These are phyloP conservation scores for Pogoniulus pusillus DNA, from an alignment of 2,797 vertebrate genomes.

Conservation along the genomic window DNA sequence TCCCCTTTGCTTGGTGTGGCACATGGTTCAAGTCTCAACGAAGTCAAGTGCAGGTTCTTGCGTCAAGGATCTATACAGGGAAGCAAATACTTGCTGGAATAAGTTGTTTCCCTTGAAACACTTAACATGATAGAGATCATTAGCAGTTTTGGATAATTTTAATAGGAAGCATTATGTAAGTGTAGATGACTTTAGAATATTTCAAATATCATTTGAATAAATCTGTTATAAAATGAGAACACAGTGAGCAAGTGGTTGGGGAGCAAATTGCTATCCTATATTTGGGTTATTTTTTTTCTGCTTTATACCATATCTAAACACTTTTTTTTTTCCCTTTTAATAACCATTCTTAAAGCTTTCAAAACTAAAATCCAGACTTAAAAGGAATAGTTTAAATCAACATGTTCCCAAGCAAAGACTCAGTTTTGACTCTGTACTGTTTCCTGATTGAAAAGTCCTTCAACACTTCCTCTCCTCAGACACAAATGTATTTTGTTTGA, in stretches of 20 bases:
- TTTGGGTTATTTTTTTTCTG: not conserved
- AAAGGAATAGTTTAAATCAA: not conserved
- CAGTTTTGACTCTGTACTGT: not conserved
- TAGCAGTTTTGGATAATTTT: not conserved
- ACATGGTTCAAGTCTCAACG: not conserved
- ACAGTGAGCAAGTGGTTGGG: not conserved
- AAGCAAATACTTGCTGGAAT: not conserved
- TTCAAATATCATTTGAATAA: conserved; percentile 24
- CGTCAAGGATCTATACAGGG: not conserved
- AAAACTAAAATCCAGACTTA: not conserved
- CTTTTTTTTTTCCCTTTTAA: not conserved
- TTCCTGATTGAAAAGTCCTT: not conserved
- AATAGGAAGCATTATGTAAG: conserved; percentile 23
- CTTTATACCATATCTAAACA: not conserved
- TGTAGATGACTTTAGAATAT: conserved; percentile 10
- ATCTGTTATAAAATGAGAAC: conserved; percentile 1
- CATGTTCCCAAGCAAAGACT: not conserved
- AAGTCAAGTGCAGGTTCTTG: not conserved
- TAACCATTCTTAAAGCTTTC: not conserved
- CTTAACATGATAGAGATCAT: not conserved
- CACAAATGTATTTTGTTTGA: not conserved
- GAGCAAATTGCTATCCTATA: not conserved
- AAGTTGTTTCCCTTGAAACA: not conserved
- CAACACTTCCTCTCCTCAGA: not conserved
- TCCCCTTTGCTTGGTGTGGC: not conserved